Evolutionary conservation across 2,113 vertebrate genomes (phyloP).

Genomic region (Phainopepla nitens): DNA sequence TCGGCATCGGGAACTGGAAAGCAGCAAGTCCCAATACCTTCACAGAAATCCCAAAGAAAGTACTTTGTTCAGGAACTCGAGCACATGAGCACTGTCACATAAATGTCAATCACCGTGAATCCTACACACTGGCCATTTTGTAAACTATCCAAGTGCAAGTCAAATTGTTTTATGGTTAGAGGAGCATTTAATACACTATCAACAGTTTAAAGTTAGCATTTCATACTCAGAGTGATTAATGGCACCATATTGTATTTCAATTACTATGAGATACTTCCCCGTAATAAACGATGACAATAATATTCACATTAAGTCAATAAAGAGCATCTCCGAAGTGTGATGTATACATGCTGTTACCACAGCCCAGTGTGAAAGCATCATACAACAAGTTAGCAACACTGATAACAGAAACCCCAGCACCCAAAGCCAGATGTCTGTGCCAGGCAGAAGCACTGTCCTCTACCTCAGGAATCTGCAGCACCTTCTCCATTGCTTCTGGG

Average conservation of each 20-base stretch:
- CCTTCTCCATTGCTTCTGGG: not conserved
- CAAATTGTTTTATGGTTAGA: slow-evolving; percentile 70
- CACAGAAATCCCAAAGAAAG: not conserved
- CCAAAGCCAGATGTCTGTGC: not conserved
- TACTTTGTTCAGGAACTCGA: fast-evolving
- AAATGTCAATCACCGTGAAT: not conserved
- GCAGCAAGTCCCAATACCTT: not conserved
- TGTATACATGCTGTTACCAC: slow-evolving; percentile 67
- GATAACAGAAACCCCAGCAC: slow-evolving; percentile 29
- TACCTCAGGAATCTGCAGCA: not conserved
- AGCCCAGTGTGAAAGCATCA: slow-evolving; percentile 48
- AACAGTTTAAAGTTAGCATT: slow-evolving; percentile 74
- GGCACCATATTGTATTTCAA: slow-evolving; percentile 76
- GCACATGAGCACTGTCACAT: not conserved
- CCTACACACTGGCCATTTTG: slow-evolving; percentile 23
- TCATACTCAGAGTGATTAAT: slow-evolving; percentile 73
- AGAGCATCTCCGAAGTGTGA: slow-evolving; percentile 73
- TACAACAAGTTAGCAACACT: slow-evolving; percentile 51
- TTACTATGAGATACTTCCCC: slow-evolving; percentile 69
- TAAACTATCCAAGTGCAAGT: slow-evolving; percentile 51
- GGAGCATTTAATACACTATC: slow-evolving; percentile 70
- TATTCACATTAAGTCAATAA: slow-evolving; percentile 81
- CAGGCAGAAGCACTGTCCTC: not conserved
- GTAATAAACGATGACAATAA: slow-evolving; percentile 77
- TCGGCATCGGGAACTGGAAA: not conserved